Evolutionary conservation across 2,888 invertebrate genomes (phyloP), one percentile per base, ranked within the genome.

Genomic region (Cryptus viduatorius): DNA sequence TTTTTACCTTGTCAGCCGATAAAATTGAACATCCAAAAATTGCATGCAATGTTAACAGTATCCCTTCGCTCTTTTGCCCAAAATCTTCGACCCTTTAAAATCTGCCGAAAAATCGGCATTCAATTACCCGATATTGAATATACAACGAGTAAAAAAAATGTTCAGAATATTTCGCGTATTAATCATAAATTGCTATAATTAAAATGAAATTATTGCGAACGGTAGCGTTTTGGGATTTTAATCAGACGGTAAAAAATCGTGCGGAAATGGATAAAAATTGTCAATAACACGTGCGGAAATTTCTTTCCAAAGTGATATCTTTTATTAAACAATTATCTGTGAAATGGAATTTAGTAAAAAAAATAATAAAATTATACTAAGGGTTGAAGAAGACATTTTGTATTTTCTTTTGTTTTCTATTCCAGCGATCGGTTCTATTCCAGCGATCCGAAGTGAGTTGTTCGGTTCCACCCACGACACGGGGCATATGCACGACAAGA

Each of bases 391-490:
- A 7, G 7, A 37, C 37, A 37, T 37, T 37, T 37, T 37, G 37
- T 0, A 37, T 46, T 61, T 61, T n/a, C 46, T 61, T 31, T 12
- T 61, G n/a, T 29, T 73, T 24, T 73, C 29, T 1, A 50, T 69
- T 37, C n/a, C n/a, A 19, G 16, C 46, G 44, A 12, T 4, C n/a
- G 31, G 48, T 46, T 24, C 24, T 24, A 24, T 24, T 24, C 24
- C 24, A 24, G 4, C 19, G 19, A 2, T 4, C 12, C 31, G 37
- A 61, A 77, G 61, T 77, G 67, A 83, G 67, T 71, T 68, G 44
- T 84, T 71, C 42, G 14, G 37, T 73, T 48, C 59, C 80, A 80
- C 80, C 77, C 68, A 80, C 72, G 77, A 79, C 77, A 61, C 72
- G 72, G 48, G 64, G 72, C 16, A 77, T 80, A 73, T 68, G 65